phyloP scores from a whole-genome alignment of 2,888 invertebrate genomes.

The Calliscelio sp. region DNA sequence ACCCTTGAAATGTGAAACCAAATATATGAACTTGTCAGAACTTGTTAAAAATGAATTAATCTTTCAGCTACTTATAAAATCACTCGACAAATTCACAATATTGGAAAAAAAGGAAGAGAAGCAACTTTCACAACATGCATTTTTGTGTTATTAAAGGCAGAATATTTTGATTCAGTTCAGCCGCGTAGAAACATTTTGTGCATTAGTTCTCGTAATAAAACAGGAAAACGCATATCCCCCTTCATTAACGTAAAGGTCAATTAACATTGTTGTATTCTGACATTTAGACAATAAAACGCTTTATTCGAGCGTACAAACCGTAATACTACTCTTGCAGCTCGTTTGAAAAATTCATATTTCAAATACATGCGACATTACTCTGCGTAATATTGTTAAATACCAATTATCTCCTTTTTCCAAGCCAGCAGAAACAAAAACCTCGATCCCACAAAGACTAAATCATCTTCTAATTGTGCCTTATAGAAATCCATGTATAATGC shows the following conservation, averaged over 20 bases:
- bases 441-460: not conserved
- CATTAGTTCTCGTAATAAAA: slow-evolving; percentile 11
- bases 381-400: not conserved
- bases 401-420: not conserved
- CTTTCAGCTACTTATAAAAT: too few relatives aligned
- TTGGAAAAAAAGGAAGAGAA: not conserved
- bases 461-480: slow-evolving; percentile 30
- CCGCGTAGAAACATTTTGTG: not conserved
- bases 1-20: too few relatives aligned
- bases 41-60: too few relatives aligned
- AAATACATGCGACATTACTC: too few relatives aligned
- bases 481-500: slow-evolving; percentile 11
- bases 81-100: too few relatives aligned
- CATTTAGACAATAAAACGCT: slow-evolving; percentile 37
- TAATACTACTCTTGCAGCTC: not conserved
- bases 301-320: not conserved
- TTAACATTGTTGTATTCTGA: slow-evolving; percentile 32
- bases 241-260: slow-evolving; percentile 23
- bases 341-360: not conserved
- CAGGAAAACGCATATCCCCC: slow-evolving; percentile 22
- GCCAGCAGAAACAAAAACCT: not conserved
- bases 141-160: too few relatives aligned
- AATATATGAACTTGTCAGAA: too few relatives aligned
- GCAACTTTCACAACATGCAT: not conserved
- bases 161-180: not conserved